phyloP scores from a whole-genome alignment of 2,888 invertebrate genomes.

The Agonopterix arenella region DNA sequence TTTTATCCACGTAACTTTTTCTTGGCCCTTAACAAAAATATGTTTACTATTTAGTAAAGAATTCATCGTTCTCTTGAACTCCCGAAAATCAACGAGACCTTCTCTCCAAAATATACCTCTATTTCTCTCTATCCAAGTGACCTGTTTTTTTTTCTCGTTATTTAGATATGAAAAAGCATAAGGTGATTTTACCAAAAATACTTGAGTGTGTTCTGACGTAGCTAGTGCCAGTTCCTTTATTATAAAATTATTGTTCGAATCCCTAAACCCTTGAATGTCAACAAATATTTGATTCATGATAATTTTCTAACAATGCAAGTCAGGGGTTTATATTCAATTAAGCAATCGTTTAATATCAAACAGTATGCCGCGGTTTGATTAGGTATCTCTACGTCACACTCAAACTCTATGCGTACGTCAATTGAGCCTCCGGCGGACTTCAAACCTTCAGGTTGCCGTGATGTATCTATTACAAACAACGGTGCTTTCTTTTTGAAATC shows the following conservation, averaged over 20 bases:
- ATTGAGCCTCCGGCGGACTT: slow-evolving; percentile 7
- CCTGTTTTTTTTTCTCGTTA: not conserved
- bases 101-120: not conserved
- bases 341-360: slow-evolving; percentile 20
- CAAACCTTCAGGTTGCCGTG: slow-evolving; percentile 3
- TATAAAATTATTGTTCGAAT: slow-evolving; percentile 6
- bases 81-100: not conserved
- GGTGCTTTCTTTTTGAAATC: slow-evolving; percentile 20
- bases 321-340: slow-evolving; percentile 19
- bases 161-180: not conserved
- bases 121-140: not conserved
- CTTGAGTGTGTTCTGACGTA: not conserved
- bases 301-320: slow-evolving; percentile 17
- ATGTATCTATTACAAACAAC: slow-evolving; percentile 23
- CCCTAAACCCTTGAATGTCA: not conserved
- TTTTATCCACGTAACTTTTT: not conserved
- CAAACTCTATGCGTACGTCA: slow-evolving; percentile 24
- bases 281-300: slow-evolving; percentile 8
- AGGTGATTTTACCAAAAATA: not conserved
- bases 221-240: slow-evolving; percentile 4
- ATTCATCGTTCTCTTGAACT: not conserved
- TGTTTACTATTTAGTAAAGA: not conserved
- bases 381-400: slow-evolving; percentile 17
- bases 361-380: slow-evolving; percentile 17
- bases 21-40: not conserved